Conservation (phyloP, 2,888 invertebrate species). For the Oligia strigilis region DNA sequence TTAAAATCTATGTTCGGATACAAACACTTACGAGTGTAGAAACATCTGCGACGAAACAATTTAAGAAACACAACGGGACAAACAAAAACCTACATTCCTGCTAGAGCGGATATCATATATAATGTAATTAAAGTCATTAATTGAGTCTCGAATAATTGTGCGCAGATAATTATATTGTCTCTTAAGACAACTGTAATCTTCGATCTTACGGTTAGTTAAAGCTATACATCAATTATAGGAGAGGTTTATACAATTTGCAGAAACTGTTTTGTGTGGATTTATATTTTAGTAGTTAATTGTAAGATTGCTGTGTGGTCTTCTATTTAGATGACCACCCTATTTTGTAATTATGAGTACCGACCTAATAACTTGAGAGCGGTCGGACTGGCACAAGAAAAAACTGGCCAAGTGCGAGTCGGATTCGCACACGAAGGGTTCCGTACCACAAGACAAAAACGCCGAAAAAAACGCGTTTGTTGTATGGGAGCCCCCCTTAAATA, state of each 20-base stretch:
- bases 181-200: conserved; percentile 56
- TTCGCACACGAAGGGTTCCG: too few species aligned
- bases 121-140: conserved; percentile 62
- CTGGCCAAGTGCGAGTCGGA: too few species aligned
- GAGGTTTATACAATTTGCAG: conserved; percentile 43
- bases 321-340: neutral
- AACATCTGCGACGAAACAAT: conserved; percentile 20
- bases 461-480: too few species aligned
- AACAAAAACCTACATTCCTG: conserved; percentile 51
- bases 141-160: conserved; percentile 63
- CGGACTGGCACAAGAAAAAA: too few species aligned
- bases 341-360: neutral
- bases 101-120: conserved; percentile 55
- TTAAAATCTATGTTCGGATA: too few species aligned
- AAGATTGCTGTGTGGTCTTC: neutral
- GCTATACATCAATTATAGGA: conserved; percentile 48
- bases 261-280: conserved; percentile 8
- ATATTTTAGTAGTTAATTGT: neutral
- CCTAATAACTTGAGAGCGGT: too few species aligned
- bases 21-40: neutral
- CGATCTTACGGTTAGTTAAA: conserved; percentile 56
- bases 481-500: too few species aligned
- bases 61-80: conserved; percentile 34
- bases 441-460: too few species aligned
- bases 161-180: conserved; percentile 66